These are phyloP conservation scores for Anser brachyrhynchus DNA, from an alignment of 2,113 vertebrate species.

Conservation along the genomic window DNA sequence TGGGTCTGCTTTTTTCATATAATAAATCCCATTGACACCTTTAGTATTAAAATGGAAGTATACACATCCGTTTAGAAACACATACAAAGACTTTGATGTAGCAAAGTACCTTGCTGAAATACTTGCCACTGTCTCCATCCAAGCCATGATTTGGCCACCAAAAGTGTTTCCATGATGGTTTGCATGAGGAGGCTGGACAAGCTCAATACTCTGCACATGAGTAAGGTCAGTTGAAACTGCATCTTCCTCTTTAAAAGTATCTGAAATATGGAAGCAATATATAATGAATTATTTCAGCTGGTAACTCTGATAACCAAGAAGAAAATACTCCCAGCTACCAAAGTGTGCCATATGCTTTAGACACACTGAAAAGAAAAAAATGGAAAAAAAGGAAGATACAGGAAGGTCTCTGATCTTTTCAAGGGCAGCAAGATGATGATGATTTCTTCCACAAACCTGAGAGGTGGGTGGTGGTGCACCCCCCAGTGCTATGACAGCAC, in stretches of 20 bases:
- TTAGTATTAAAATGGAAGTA: not conserved
- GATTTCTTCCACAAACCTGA: not conserved
- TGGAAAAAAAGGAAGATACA: not conserved
- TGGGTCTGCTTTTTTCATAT: not conserved
- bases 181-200: constrained; percentile 82
- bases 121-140: constrained; percentile 82
- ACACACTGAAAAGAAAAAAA: not conserved
- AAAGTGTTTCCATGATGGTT: constrained; percentile 86
- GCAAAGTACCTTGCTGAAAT: constrained; percentile 81
- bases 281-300: not conserved
- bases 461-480: not conserved
- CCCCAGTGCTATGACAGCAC: not conserved
- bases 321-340: not conserved
- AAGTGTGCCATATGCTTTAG: not conserved
- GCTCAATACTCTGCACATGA: constrained; percentile 80
- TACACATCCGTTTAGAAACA: not conserved
- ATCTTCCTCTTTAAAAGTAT: constrained; percentile 43
- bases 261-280: constrained; percentile 30
- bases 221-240: constrained; percentile 64
- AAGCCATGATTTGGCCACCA: constrained; percentile 86
- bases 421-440: not conserved
- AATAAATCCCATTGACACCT: not conserved
- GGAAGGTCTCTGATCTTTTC: not conserved
- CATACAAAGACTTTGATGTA: not conserved
- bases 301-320: not conserved